phyloP scores from a whole-genome alignment of 2,113 vertebrate species.

The Hipposideros armiger region DNA sequence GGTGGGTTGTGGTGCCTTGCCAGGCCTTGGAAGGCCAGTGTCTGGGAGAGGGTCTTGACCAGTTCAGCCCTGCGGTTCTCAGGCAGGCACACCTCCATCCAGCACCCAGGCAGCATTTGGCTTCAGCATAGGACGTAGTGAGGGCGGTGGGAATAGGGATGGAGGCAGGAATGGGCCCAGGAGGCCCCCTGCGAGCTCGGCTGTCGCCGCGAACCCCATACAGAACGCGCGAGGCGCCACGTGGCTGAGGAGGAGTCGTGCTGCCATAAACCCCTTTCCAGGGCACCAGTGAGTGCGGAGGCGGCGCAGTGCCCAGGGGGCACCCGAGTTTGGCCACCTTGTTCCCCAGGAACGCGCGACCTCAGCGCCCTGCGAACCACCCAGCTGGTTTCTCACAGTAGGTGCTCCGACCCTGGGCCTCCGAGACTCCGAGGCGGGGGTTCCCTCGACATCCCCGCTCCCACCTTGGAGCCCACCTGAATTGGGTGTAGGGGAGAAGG shows the following conservation, averaged over 20 bases:
- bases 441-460: neutral
- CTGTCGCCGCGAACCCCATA: neutral
- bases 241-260: neutral
- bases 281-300: neutral
- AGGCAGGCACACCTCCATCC: neutral
- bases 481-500: neutral
- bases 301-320: neutral
- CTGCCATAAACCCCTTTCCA: neutral
- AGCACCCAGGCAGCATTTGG: neutral
- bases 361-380: neutral
- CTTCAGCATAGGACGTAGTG: neutral
- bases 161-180: neutral
- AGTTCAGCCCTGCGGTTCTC: accelerated
- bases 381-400: neutral
- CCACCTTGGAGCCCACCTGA: neutral
- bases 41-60: neutral
- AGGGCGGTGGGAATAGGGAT: neutral
- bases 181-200: neutral
- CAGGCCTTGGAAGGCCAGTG: neutral
- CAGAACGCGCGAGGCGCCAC: neutral
- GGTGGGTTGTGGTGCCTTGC: neutral
- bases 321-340: neutral
- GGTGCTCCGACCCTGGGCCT: neutral
- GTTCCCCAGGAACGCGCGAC: neutral
- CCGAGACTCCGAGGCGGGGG: neutral